Evolutionary conservation across 2,113 vertebrate genomes (phyloP), one percentile per base, ranked within the genome.

Genomic region (Larimichthys crocea): DNA sequence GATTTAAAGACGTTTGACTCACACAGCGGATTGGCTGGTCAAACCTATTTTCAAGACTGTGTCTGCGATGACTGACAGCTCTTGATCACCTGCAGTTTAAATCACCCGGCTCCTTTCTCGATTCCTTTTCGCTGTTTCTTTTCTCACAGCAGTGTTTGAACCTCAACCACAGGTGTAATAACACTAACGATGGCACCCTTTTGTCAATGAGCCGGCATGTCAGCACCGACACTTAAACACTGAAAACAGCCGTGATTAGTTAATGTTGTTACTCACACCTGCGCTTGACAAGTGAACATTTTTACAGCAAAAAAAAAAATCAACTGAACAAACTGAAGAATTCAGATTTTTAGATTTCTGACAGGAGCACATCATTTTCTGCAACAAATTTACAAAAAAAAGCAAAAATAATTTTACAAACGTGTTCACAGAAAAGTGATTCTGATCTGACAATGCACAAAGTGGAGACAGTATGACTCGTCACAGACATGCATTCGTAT

Each of bases 21-120:
- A 40, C 64, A 53, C 49, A n/a, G 56, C 7, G 4, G 42, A 48
- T 3, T 19, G 44, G 44, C 57, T 61, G 24, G 60, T 46, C 6
- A 24, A 56, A 42, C 12, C 10, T 19, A 3, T 14, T 46, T 24
- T 71, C 35, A 59, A 20, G 19, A n/a, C 71, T 19, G 31, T 19
- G 26, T 15, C 50, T 29, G 78, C 20, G 42, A 56, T 74, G 71
- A 44, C 3, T 68, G 56, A 68, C 64, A 46, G 69, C 70, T 66
- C 55, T 26, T 71, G 75, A 52, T 55, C 49, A 53, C 31, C 29
- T 75, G 20, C 64, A 8, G 40, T 35, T 77, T 66, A 5, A 49
- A 49, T 68, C 42, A 19, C 63, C 67, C 63, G 19, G 61, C 73
- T 63, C 42, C 29, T 44, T 4, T 61, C 55, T 50, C 7, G 22